phyloP scores from a whole-genome alignment of 2,888 invertebrate species.

The Ichneumoninae sp. region DNA sequence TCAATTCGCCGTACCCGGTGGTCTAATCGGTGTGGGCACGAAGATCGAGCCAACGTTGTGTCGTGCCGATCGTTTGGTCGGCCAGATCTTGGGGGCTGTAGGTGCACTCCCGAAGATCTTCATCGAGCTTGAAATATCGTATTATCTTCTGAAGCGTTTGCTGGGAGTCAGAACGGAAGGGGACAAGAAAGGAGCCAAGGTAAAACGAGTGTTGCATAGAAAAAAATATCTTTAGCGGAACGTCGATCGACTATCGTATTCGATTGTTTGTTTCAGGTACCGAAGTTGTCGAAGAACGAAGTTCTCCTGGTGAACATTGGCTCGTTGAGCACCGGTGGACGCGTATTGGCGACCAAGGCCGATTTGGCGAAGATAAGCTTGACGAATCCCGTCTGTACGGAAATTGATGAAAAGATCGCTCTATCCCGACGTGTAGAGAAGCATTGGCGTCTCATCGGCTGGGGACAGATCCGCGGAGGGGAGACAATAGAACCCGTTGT shows the following conservation, averaged over 20 bases:
- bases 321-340: constrained; percentile 98
- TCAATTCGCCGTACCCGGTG: constrained; percentile 99
- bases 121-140: constrained; percentile 98
- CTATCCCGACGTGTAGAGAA: constrained; percentile 99
- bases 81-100: constrained; percentile 96
- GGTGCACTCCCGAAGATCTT: constrained; percentile 98
- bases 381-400: constrained; percentile 99
- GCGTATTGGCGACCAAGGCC: constrained; percentile 96
- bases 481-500: constrained; percentile 95
- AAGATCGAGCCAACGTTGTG: constrained; percentile 99
- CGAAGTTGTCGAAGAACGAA: constrained; percentile 95
- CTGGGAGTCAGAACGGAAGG: constrained; percentile 99
- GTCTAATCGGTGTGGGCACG: constrained; percentile 99
- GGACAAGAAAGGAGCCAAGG: constrained; percentile 99
- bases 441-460: constrained; percentile 99
- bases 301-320: constrained; percentile 99
- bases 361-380: constrained; percentile 99
- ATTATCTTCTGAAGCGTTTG: constrained; percentile 97
- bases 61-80: constrained; percentile 98
- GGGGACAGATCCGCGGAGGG: constrained; percentile 99
- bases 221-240: background rate
- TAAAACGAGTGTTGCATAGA: constrained; percentile 73
- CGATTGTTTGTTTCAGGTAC: constrained; percentile 86
- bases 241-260: background rate
- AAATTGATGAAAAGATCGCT: constrained; percentile 99